phyloP scores from a whole-genome alignment of 2,888 invertebrate genomes.

The Tanytarsus gracilentus region DNA sequence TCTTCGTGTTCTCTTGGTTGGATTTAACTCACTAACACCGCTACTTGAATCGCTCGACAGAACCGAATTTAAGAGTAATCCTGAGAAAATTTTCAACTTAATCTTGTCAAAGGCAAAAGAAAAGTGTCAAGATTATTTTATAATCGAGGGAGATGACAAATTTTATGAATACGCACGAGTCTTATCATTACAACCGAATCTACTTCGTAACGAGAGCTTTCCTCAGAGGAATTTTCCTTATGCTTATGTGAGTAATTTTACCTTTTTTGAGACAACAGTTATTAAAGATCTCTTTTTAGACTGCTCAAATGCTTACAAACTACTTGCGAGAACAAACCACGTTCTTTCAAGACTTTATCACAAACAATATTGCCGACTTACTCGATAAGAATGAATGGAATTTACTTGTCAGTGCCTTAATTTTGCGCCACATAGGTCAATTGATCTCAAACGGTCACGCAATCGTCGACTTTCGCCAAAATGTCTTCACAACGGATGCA shows the following conservation, averaged over 20 bases:
- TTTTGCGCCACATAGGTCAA: conserved; percentile 71
- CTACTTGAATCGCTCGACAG: background rate
- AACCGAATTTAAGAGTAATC: background rate
- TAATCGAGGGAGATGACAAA: conserved; percentile 1
- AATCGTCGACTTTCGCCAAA: conserved; percentile 38
- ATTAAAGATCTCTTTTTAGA: conserved; percentile 42
- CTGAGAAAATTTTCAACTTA: conserved; percentile 15
- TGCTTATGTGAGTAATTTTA: conserved; percentile 24
- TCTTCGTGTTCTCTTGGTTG: conserved; percentile 55
- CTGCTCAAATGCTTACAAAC: conserved; percentile 54
- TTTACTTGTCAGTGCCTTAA: conserved; percentile 53
- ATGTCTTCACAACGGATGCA: conserved; percentile 29
- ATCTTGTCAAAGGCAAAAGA: background rate
- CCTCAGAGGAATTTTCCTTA: background rate
- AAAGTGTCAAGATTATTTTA: conserved; percentile 16
- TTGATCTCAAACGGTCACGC: conserved; percentile 72
- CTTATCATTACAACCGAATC: conserved; percentile 11
- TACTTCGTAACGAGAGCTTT: conserved; percentile 1
- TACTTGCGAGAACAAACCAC: conserved; percentile 57
- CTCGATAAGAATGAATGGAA: conserved; percentile 41
- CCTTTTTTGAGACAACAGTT: background rate
- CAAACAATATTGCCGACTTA: conserved; percentile 35
- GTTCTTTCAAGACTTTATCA: conserved; percentile 51
- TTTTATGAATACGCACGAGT: conserved; percentile 18
- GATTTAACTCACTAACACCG: background rate